Evolutionary conservation across 2,888 invertebrate species (phyloP), one percentile per base, ranked within the genome.

Genomic region (Tuta absoluta): DNA sequence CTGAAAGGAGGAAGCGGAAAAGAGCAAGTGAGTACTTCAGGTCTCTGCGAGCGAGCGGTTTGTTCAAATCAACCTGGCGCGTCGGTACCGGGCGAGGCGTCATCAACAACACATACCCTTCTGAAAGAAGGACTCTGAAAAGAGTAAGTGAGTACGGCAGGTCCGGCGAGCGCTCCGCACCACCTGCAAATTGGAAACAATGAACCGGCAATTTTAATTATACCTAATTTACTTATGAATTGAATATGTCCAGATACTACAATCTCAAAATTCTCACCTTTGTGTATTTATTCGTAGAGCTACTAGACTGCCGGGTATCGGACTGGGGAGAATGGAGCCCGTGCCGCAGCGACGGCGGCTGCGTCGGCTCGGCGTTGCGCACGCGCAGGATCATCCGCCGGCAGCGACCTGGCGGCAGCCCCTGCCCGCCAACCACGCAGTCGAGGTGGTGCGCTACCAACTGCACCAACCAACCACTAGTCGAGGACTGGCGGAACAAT

Each of bases 341-440:
- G 10, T 98, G 98, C 92, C 96, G 95, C 86, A 95, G 96, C 79
- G 95, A 96, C 79, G 97, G 98, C 81, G 97, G 97, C 69, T 98
- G 98, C 73, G 97, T 98, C 68, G 98, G 98, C 24, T 96, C 97
- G 78, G 96, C 96, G 86, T 93, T 95, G 83, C 94, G 98, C 74
- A 94, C 94, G 72, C 93, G 98, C 68, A 94, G 95, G 73, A 94
- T 98, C 64, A 87, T 95, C 71, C 95, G 95, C 75, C 95, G 95
- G 73, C 95, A 96, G 64, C 93, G 96, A 67, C 93, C 96, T 14
- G 97, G 96, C 14, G 98, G 98, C 11, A 92, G 94, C 33, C 93
- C 95, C 7, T 98, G 98, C 90, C 97, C 97, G 7, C 95, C 96
- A 12, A 93, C 97, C 64, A 93, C 95, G 70, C 96, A 97, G 80